These are phyloP conservation scores for Notodonta dromedarius DNA, from an alignment of 2,888 invertebrate species.

Conservation along the genomic window DNA sequence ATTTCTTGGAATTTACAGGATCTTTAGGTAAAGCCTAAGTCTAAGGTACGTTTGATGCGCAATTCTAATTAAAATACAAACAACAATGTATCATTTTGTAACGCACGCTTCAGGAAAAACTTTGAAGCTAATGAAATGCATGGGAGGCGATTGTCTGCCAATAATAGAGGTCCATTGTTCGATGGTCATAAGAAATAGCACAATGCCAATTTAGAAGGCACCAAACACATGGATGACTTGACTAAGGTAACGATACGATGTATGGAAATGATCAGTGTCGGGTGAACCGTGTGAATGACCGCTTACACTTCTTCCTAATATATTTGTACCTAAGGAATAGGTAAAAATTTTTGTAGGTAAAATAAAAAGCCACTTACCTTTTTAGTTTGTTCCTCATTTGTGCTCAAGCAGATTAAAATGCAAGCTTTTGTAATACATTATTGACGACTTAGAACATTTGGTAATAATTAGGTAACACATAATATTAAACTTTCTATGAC, in stretches of 20 bases:
- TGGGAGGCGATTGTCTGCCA: conserved; percentile 35
- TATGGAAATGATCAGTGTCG: too few relatives aligned
- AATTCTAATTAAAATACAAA: conserved; percentile 25
- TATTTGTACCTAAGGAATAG: not conserved
- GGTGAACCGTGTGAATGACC: too few relatives aligned
- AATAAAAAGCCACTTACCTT: conserved; percentile 24
- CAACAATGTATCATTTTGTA: conserved; percentile 19
- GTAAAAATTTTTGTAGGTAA: not conserved
- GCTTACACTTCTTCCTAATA: not conserved
- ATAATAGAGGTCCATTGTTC: conserved; percentile 35
- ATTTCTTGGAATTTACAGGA: too few relatives aligned
- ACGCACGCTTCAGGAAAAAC: conserved; percentile 24
- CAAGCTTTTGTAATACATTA: not conserved
- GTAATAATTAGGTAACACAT: not conserved
- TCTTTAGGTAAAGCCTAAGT: not conserved
- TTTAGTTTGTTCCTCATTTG: not conserved
- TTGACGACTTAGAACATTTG: not conserved
- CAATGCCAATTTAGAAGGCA: conserved; percentile 24
- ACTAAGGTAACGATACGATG: too few relatives aligned
- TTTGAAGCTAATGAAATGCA: conserved; percentile 14
- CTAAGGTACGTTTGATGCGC: conserved; percentile 13
- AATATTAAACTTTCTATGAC: conserved; percentile 18
- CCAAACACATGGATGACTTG: conserved; percentile 20
- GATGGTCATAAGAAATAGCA: conserved; percentile 26
- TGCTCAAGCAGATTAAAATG: conserved; percentile 7